Conservation (phyloP, 2,888 invertebrate species). For the Dryococelus australis region DNA sequence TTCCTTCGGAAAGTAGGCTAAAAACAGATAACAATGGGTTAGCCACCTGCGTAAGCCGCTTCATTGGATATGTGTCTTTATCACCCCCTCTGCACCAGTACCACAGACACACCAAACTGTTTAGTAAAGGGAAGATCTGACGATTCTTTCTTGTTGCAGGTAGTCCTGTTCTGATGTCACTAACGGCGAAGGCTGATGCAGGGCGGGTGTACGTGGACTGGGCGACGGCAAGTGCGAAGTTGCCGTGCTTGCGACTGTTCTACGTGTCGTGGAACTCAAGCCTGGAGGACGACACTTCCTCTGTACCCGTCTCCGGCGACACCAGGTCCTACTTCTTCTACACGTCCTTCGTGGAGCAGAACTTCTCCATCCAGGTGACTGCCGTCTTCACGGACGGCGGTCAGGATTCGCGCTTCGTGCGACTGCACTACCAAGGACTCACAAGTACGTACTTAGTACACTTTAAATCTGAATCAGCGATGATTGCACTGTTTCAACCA, state of each 20-base stretch:
- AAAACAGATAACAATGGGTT: too few species aligned
- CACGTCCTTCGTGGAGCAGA: neutral
- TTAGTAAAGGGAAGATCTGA: too few species aligned
- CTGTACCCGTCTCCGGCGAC: neutral
- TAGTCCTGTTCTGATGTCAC: too few species aligned
- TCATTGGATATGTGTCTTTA: too few species aligned
- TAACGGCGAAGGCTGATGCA: neutral
- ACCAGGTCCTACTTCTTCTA: neutral
- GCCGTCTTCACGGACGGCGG: neutral
- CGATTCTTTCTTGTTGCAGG: too few species aligned
- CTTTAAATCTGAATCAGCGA: too few species aligned
- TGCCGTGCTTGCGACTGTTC: neutral
- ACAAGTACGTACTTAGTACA: neutral
- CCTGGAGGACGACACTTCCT: neutral
- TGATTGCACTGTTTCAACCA: too few species aligned
- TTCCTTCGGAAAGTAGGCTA: too few species aligned
- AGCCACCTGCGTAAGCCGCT: too few species aligned
- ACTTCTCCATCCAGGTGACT: neutral
- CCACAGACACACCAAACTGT: too few species aligned
- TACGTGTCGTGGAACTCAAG: neutral
- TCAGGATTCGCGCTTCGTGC: neutral
- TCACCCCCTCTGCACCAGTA: too few species aligned
- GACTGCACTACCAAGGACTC: neutral
- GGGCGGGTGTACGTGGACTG: neutral
- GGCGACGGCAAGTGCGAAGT: neutral